A percentile compares a stretch with the other conserved stretches of the same genome.
Evolutionary conservation across 2,797 vertebrate species (phyloP).

Genomic region (Hyperoplus immaculatus): DNA sequence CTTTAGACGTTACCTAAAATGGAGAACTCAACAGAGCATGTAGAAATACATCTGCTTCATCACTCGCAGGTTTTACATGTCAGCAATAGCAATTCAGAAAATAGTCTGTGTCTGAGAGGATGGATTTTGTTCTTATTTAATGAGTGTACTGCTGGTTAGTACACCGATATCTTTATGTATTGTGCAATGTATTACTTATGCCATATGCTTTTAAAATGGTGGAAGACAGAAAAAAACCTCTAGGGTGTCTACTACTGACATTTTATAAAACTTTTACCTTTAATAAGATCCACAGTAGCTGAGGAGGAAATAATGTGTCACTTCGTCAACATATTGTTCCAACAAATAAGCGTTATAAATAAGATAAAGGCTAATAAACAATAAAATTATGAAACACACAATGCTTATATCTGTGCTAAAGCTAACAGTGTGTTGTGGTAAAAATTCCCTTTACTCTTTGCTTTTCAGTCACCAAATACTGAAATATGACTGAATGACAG

Average conservation of each 20-base stretch:
- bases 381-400: neutral
- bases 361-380: neutral
- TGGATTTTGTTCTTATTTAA: neutral
- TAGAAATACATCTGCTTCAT: neutral
- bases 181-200: neutral
- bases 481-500: constrained; percentile 8
- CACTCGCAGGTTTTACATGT: neutral
- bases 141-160: neutral
- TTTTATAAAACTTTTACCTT: constrained; percentile 5
- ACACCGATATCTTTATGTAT: neutral
- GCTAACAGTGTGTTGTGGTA: neutral
- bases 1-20: constrained; percentile 4
- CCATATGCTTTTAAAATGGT: neutral
- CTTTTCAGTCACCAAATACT: constrained; percentile 6
- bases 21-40: neutral
- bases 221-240: neutral
- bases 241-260: neutral
- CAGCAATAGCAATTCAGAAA: neutral
- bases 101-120: too few relatives aligned
- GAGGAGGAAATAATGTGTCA: neutral
- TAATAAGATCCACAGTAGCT: constrained; percentile 1
- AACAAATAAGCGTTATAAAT: neutral
- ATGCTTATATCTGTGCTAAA: constrained; percentile 1
- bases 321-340: neutral
- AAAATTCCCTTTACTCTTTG: neutral